Conservation (phyloP, 2,888 invertebrate species). For the Vandiemenella viatica region DNA sequence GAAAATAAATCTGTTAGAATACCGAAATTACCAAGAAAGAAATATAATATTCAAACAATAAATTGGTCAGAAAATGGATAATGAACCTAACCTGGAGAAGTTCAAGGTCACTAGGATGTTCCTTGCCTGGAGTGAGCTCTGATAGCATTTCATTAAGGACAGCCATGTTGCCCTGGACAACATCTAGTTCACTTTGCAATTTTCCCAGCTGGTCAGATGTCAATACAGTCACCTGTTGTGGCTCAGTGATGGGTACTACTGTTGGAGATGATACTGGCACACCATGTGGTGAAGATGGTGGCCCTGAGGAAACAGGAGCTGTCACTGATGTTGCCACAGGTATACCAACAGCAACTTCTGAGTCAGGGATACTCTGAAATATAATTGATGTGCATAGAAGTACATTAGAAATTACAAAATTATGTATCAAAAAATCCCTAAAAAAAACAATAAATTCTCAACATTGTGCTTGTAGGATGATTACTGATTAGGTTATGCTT, state of each 20-base stretch:
- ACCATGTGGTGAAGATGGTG: conserved; percentile 12
- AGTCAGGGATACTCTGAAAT: conserved; percentile 28
- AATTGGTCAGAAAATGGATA: too few relatives aligned
- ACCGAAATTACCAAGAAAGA: too few relatives aligned
- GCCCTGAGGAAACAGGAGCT: conserved; percentile 16
- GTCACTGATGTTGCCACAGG: conserved; percentile 13
- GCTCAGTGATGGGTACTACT: conserved; percentile 24
- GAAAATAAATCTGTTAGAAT: too few relatives aligned
- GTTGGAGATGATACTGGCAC: conserved; percentile 2
- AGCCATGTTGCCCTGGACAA: conserved; percentile 81
- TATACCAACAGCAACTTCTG: conserved; percentile 18
- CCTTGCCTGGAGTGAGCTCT: conserved; percentile 72
- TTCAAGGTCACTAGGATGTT: conserved; percentile 74
- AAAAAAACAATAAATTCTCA: too few relatives aligned
- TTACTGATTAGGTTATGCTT: too few relatives aligned
- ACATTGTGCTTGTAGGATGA: too few relatives aligned
- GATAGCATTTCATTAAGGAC: conserved; percentile 92
- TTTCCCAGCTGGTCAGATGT: conserved; percentile 77
- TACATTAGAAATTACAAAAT: too few relatives aligned
- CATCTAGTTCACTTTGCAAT: conserved; percentile 77
- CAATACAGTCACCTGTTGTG: conserved; percentile 27
- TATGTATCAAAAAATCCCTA: too few relatives aligned
- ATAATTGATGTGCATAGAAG: too few relatives aligned
- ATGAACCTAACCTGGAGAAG: conserved; percentile 73
- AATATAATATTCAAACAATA: too few relatives aligned